Evolutionary conservation across 2,888 invertebrate genomes (phyloP).

Genomic region (Nymphalis urticae): DNA sequence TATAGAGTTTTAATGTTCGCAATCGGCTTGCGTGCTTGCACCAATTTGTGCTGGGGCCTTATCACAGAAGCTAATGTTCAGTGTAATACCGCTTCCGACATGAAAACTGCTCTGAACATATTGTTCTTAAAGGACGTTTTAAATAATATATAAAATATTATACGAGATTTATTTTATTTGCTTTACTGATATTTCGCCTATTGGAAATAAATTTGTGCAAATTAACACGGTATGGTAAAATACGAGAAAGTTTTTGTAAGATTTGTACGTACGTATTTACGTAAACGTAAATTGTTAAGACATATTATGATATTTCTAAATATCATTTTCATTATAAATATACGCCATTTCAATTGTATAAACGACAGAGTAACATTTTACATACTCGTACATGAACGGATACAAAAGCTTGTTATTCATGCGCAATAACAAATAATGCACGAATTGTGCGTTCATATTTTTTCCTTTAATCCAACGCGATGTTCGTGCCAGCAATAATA

Average conservation of each 20-base stretch:
- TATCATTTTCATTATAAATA: background rate
- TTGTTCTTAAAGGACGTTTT: conserved; percentile 50
- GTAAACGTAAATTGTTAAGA: too few species aligned
- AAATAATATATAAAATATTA: background rate
- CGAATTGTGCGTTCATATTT: conserved; percentile 22
- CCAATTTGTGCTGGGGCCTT: conserved; percentile 76
- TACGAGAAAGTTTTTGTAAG: too few species aligned
- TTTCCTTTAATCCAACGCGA: conserved; percentile 22
- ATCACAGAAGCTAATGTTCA: conserved; percentile 75
- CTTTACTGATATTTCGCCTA: background rate
- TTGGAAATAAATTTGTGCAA: background rate
- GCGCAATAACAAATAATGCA: conserved; percentile 9
- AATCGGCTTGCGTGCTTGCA: conserved; percentile 62
- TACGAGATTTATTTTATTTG: background rate
- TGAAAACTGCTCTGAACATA: conserved; percentile 70
- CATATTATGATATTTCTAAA: too few species aligned
- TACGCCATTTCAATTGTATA: background rate
- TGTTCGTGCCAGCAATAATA: conserved; percentile 30
- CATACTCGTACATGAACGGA: background rate
- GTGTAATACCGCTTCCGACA: conserved; percentile 78
- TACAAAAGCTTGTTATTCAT: conserved; percentile 11
- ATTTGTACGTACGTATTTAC: too few species aligned
- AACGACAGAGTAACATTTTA: background rate
- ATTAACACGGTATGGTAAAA: background rate
- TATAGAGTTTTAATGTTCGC: conserved; percentile 42